phyloP scores from a whole-genome alignment of 2,797 vertebrate species.

The Smutsia temminckii region DNA sequence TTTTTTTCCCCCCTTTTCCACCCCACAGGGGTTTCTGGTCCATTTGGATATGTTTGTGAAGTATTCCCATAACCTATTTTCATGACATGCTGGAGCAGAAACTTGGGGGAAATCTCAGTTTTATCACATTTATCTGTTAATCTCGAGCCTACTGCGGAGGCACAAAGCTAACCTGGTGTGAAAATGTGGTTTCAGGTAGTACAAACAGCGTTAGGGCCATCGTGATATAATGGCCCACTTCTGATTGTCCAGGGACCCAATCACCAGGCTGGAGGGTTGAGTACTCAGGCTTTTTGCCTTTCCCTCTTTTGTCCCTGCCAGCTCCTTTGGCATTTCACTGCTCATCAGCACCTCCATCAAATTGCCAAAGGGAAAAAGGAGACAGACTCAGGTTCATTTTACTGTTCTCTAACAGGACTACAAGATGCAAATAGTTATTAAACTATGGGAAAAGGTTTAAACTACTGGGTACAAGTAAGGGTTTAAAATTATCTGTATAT shows the following conservation, averaged over 20 bases:
- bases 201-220: conserved; percentile 36
- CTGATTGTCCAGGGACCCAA: background rate
- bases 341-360: conserved; percentile 34
- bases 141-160: conserved; percentile 61
- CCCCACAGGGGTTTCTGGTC: conserved; percentile 47
- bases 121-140: conserved; percentile 71
- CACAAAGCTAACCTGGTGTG: conserved; percentile 67
- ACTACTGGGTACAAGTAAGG: background rate
- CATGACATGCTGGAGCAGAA: conserved; percentile 23
- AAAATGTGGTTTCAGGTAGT: conserved; percentile 73
- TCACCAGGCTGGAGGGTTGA: background rate
- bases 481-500: background rate
- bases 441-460: background rate
- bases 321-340: conserved; percentile 18
- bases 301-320: background rate
- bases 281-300: background rate
- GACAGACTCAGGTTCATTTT: conserved; percentile 25
- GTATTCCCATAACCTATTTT: conserved; percentile 53
- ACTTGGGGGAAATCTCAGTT: conserved; percentile 45
- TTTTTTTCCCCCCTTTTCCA: background rate
- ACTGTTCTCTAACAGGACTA: background rate
- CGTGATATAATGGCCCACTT: background rate
- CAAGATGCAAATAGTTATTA: background rate
- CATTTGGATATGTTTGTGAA: conserved; percentile 62
- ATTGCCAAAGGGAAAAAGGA: conserved; percentile 45